Conservation (phyloP, 1,140 invertebrate genomes). For the Ephestia elutella region DNA sequence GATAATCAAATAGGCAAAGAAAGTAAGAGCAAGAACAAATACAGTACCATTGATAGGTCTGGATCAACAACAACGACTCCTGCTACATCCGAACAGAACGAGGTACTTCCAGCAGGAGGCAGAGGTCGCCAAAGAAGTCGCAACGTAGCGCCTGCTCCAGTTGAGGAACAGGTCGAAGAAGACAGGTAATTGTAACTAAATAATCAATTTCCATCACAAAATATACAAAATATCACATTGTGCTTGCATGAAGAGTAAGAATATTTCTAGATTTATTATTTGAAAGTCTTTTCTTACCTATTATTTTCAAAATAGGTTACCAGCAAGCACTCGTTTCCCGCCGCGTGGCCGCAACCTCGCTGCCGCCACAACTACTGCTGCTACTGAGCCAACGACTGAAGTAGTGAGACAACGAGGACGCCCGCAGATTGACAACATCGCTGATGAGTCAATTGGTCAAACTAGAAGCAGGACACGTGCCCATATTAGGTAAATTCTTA, state of each 20-base stretch:
- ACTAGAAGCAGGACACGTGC: slow-evolving; percentile 66
- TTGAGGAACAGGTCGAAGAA: slow-evolving; percentile 73
- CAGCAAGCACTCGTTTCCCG: slow-evolving; percentile 85
- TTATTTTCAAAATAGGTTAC: slow-evolving; percentile 74
- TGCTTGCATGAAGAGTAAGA: neutral
- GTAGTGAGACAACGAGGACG: slow-evolving; percentile 68
- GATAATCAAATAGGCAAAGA: slow-evolving; percentile 64
- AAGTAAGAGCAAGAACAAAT: slow-evolving; percentile 75
- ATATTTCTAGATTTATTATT: neutral
- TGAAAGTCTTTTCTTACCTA: neutral
- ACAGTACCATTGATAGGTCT: slow-evolving; percentile 80
- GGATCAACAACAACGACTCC: slow-evolving; percentile 62
- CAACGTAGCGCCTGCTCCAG: slow-evolving; percentile 71
- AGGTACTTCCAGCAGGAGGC: slow-evolving; percentile 77
- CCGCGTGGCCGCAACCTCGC: slow-evolving; percentile 79
- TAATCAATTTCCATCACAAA: too few species aligned
- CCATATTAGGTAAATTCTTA: slow-evolving; percentile 57
- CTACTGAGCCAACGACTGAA: slow-evolving; percentile 54
- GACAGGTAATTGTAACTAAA: slow-evolving; percentile 53
- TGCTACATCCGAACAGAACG: slow-evolving; percentile 77
- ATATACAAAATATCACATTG: neutral
- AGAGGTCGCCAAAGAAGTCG: slow-evolving; percentile 75
- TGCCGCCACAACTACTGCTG: slow-evolving; percentile 49
- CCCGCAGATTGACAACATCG: slow-evolving; percentile 61
- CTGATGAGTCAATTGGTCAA: slow-evolving; percentile 67